Evolutionary conservation across 2,113 vertebrate species (phyloP).

Genomic region (Alethe castanea): DNA sequence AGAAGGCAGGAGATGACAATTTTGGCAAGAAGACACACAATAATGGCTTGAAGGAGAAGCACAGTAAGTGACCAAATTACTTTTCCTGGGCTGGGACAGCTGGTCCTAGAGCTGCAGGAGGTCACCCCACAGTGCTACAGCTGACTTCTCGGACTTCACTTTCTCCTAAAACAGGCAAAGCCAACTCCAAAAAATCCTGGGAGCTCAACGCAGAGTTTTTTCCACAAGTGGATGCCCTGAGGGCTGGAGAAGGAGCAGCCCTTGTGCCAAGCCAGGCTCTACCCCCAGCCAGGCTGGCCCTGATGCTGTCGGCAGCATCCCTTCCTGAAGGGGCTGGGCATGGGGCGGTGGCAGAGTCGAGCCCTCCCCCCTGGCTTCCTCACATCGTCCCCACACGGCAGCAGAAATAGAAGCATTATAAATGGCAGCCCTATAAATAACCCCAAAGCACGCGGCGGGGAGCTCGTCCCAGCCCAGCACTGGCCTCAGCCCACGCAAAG

Average conservation of each 20-base stretch:
- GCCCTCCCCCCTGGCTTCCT: constrained; percentile 19
- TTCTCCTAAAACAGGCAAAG: not conserved
- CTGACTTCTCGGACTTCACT: not conserved
- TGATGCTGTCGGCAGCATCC: accelerated
- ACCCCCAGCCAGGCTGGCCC: not conserved
- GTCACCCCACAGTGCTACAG: not conserved
- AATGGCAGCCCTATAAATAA: constrained; percentile 66
- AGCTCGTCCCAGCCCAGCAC: not conserved
- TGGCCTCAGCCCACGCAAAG: not conserved
- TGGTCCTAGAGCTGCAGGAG: not conserved
- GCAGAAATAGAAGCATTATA: constrained; percentile 56
- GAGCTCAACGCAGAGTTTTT: not conserved
- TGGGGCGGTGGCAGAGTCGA: not conserved
- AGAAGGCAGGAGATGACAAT: not conserved
- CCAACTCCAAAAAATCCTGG: not conserved
- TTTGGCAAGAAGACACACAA: not conserved
- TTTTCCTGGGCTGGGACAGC: not conserved
- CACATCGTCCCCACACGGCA: not conserved
- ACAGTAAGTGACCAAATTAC: not conserved
- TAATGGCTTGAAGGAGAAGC: not conserved
- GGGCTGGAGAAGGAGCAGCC: not conserved
- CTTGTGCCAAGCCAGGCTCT: not conserved
- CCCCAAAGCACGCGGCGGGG: constrained; percentile 5
- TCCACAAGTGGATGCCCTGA: not conserved
- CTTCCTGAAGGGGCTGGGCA: not conserved